phyloP scores from a whole-genome alignment of 2,113 vertebrate genomes.

The Porphyrio hochstetteri region DNA sequence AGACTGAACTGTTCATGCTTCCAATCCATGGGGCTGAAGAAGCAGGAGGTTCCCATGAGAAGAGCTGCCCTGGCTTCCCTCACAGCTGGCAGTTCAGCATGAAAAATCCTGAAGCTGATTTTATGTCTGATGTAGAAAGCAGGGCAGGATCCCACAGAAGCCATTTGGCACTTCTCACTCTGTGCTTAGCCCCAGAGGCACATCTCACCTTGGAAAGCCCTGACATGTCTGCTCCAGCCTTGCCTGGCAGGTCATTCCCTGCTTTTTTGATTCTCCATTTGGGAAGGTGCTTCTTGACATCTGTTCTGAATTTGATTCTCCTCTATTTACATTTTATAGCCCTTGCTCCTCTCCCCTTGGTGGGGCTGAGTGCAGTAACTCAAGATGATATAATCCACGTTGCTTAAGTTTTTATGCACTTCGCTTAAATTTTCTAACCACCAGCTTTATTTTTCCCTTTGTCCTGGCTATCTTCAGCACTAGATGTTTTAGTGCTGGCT shows the following conservation, averaged over 20 bases:
- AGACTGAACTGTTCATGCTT: neutral
- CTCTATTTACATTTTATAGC: conserved; percentile 44
- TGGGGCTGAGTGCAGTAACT: conserved; percentile 9
- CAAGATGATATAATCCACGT: neutral
- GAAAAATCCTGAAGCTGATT: neutral
- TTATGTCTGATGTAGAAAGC: neutral
- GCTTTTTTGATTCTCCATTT: neutral
- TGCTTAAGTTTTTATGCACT: neutral
- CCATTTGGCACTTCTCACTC: neutral
- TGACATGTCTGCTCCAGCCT: neutral
- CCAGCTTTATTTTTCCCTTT: neutral
- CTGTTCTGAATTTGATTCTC: conserved; percentile 28
- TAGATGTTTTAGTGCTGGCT: neutral
- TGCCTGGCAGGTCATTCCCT: neutral
- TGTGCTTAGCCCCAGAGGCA: neutral
- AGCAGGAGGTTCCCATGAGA: neutral
- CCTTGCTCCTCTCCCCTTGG: neutral
- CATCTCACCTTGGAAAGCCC: neutral
- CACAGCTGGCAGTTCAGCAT: fast-evolving
- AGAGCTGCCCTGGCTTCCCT: neutral
- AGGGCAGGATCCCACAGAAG: neutral
- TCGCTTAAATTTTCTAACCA: neutral
- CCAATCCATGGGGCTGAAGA: neutral
- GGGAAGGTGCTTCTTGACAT: conserved; percentile 41
- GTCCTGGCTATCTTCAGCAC: neutral